Evolutionary conservation across 2,888 invertebrate genomes (phyloP), one percentile per base, ranked within the genome.

Genomic region (Drosophila colorata): DNA sequence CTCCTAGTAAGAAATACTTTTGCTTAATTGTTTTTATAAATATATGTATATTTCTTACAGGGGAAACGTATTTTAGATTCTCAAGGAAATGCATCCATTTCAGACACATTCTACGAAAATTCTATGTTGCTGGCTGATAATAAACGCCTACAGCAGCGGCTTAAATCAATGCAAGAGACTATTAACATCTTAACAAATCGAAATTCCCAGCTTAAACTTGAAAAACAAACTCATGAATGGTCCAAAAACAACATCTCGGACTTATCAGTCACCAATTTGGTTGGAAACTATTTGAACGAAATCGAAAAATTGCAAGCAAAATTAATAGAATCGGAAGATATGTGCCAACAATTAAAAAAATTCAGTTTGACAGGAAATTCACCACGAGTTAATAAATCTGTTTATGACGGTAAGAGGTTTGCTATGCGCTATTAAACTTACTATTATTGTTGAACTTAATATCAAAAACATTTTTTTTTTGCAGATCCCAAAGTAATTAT

Each of bases 31-130:
- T 11, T 33, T 33, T 2, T 28, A 1, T 33, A 13, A 33, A 33
- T 5, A 31, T 11, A 1, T 31, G 4, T 14, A 25, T 1, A 13
- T 44, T 11, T 41, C 0, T 48, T 35, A 9, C 14, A 95, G 96
- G 98, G 98, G 65, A 98, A 98, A 93, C 94, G 98, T 69, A 94
- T 97, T 13, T 94, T 98, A 40, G 95, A 96, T 65, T 95, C 96
- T 80, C 98, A 98, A 91, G 98, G 98, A 4, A 95, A 95, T 71
- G 96, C 97, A 87, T 94, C 95, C 35, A 95, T 98, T 81, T 98
- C 98, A 84, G 99, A 99, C 91, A 97, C 98, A 93, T 98, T 96
- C 90, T 97, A 98, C 90, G 99, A 99, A 93, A 99, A 98, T 92
- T 96, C 96, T 23, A 96, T 99, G 95, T 93, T 99, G 1, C 95